Evolutionary conservation across 2,113 vertebrate species (phyloP), one percentile per base, ranked within the genome.

Genomic region (Bujurquina vittata): DNA sequence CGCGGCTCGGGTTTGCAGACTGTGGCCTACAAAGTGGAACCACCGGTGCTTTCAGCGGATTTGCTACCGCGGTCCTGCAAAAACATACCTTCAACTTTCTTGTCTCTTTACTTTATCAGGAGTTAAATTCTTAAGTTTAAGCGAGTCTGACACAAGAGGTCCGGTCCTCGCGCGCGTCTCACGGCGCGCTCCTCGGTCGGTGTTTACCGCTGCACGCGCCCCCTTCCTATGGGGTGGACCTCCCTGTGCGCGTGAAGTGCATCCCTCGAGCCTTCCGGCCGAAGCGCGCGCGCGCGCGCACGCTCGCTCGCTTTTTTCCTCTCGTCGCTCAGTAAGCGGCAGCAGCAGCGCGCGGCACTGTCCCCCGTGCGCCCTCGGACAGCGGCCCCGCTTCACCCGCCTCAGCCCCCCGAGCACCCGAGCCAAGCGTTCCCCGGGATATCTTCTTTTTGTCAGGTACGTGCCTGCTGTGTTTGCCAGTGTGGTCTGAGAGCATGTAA

Each of bases 201-300:
- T 18, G 65, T 31, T 35, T 26, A 17, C 14, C 11, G 2, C 52
- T 54, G 5, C 43, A 33, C 33, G 77, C 78, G 72, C 87, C 40
- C 40, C 37, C 40, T 10, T 74, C 80, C 43, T 79, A 54, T 49
- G 72, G 88, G 84, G 54, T 74, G 89, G 84, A 81, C 89, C 75
- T 78, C 52, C 1, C 10, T 12, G 78, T 31, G 85, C 84, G 78
- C 84, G 81, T 67, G 37, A 37, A 67, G 52, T 84, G 69, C 61
- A 75, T 59, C 65, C 88, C 78, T 29, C 59, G 67, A 72, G 77
- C 22, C 60, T 90, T 91, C 93, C 91, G 93, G 88, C 81, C 80
- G 17, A 31, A 49, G 35, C 83, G 82, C 90, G 79, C 91, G 77
- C 35, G 26, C 84, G 82, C 90, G 55, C 73, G 52, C 63, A 35